phyloP scores from a whole-genome alignment of 2,113 vertebrate genomes.

The Etheostoma spectabile region DNA sequence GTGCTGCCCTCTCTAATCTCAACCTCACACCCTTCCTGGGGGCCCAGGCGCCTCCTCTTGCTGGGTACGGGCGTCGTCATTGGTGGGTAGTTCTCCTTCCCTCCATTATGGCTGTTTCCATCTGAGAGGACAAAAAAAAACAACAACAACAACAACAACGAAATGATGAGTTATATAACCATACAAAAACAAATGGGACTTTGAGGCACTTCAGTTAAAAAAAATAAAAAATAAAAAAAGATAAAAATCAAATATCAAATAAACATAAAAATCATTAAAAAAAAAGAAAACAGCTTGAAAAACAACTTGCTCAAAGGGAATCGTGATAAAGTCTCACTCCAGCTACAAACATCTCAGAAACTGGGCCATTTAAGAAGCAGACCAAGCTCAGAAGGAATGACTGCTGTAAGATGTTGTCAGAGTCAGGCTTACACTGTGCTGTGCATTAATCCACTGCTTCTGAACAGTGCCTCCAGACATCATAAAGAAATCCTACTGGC shows the following conservation, averaged over 20 bases:
- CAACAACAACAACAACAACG: too few species aligned
- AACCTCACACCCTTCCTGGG: conserved; percentile 45
- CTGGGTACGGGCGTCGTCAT: conserved; percentile 49
- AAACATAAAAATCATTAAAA: conserved; percentile 12
- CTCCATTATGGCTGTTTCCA: conserved; percentile 35
- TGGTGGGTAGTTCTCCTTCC: conserved; percentile 78
- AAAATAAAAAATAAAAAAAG: conserved; percentile 12
- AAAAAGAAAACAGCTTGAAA: conserved; percentile 18
- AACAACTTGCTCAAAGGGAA: conserved; percentile 24
- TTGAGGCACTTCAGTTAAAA: neutral
- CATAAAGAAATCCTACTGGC: conserved; percentile 57
- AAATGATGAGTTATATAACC: conserved; percentile 28
- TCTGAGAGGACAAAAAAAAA: conserved; percentile 55
- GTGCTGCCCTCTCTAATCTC: conserved; percentile 71
- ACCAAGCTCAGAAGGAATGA: conserved; percentile 27
- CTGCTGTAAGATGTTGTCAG: conserved; percentile 41
- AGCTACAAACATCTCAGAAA: conserved; percentile 37
- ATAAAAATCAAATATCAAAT: conserved; percentile 17
- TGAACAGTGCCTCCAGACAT: conserved; percentile 45
- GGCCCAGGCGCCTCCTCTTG: conserved; percentile 75
- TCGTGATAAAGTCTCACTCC: conserved; percentile 9
- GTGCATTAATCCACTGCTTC: conserved; percentile 50
- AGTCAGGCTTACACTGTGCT: conserved; percentile 21
- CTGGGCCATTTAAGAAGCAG: conserved; percentile 23
- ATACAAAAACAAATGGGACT: conserved; percentile 45